Percentiles rank a stretch among this genome's conserved stretches.
Evolutionary conservation across 2,113 vertebrate genomes (phyloP).

Genomic region (Progne subis): DNA sequence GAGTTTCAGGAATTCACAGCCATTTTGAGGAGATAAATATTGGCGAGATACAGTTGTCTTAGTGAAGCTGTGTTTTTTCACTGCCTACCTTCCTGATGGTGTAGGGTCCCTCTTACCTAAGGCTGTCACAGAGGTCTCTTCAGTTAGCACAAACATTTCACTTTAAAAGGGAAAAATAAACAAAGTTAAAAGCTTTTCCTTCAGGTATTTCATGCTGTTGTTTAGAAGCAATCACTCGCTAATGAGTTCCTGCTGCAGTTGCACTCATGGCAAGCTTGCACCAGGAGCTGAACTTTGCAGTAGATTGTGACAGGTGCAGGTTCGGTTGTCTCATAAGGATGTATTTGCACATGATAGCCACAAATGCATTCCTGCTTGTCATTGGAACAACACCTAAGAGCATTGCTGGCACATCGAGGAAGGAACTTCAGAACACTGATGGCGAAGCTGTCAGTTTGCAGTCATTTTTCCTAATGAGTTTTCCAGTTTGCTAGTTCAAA

Average conservation of each 20-base stretch:
- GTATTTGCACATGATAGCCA: not conserved
- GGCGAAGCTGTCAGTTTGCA: not conserved
- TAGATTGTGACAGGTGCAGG: not conserved
- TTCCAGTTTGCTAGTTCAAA: not conserved
- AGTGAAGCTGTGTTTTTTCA: not conserved
- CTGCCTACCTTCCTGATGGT: not conserved
- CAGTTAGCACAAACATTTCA: not conserved
- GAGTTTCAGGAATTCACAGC: not conserved
- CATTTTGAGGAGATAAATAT: not conserved
- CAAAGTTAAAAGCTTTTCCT: not conserved
- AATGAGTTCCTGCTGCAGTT: not conserved
- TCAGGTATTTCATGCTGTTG: not conserved
- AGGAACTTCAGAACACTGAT: not conserved
- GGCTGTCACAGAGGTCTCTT: not conserved
- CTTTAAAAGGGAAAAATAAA: not conserved
- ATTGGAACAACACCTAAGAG: not conserved
- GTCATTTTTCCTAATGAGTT: not conserved
- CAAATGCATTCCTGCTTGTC: not conserved
- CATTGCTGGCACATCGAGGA: not conserved
- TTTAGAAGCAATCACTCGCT: not conserved
- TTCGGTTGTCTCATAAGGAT: not conserved
- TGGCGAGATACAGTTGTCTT: not conserved
- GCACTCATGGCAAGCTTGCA: not conserved
- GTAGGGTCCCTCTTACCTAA: not conserved
- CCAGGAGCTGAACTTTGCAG: not conserved